Evolutionary conservation across 2,888 invertebrate genomes (phyloP), one percentile per base, ranked within the genome.

Genomic region (Cosmorhoe ocellata): DNA sequence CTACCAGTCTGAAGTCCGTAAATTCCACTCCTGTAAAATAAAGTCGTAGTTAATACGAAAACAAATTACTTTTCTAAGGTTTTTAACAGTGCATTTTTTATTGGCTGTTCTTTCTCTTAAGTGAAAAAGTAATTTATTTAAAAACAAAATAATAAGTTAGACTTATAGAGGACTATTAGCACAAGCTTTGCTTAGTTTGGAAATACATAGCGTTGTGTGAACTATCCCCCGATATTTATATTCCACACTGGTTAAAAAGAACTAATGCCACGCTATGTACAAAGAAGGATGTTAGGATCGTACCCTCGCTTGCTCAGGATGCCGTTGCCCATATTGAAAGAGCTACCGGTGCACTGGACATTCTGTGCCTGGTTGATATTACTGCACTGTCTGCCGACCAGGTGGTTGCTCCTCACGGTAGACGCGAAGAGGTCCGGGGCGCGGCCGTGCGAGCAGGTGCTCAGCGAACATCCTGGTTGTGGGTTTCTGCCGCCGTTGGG

Each of bases 401-500:
- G 69, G 41, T 76, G 79, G 62, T 84, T 74, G 30, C 45, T 61
- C 11, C 73, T 70, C 8, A 86, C 66, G 44, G 66, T 76, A 5
- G 86, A 68, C 0, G 85, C 82, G 51, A 82, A 81, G 0, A 83
- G 51, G 13, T 80, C 64, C 9, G 62, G 63, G 0, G 80, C 71
- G 1, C 85, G 76, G 13, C 78, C 55, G 59, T 88, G 87, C 0
- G 84, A 81, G 63, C 88, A 88, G 1, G 69, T 69, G 54, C 71
- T 78, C 32, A 67, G 9, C 45, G 52, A 56, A 56, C 88, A 89
- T 1, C 87, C 85, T 0, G 87, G 86, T 57, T 87, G 86, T 2
- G 73, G 71, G 57, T 74, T 70, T 3, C 71, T 72, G 33, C 84
- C 87, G 0, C 85, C 86, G 56, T 88, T 88, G 3, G 84, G 84